Evolutionary conservation across 2,797 vertebrate species (phyloP).

Genomic region (Ambastaia sidthimunki): DNA sequence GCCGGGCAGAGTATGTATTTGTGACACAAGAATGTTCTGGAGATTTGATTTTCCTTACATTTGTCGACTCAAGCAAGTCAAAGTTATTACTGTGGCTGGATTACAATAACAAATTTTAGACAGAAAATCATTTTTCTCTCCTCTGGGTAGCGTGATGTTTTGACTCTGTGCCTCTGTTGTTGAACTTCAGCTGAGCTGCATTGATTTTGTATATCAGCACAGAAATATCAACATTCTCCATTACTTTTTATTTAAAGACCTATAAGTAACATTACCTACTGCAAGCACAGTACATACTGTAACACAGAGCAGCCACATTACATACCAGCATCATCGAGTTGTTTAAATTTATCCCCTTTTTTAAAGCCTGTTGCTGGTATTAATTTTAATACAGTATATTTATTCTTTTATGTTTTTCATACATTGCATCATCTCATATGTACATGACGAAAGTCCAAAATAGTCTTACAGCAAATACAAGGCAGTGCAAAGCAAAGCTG

Average conservation of each 20-base stretch:
- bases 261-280: constrained; percentile 15
- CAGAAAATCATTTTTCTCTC: constrained; percentile 25
- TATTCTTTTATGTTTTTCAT: background rate
- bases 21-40: background rate
- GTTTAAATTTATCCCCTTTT: background rate
- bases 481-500: background rate
- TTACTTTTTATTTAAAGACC: constrained; percentile 31
- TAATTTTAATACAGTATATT: background rate
- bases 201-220: constrained; percentile 37
- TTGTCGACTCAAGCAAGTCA: background rate
- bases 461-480: background rate
- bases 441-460: background rate
- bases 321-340: background rate
- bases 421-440: background rate
- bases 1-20: background rate
- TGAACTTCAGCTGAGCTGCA: constrained; percentile 29
- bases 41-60: background rate
- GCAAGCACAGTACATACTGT: background rate
- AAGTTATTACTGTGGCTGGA: constrained; percentile 10
- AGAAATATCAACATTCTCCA: background rate
- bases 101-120: constrained; percentile 11
- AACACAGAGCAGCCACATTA: background rate
- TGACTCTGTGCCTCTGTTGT: background rate
- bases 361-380: background rate
- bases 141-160: background rate